Percentiles rank a stretch among this genome's conserved stretches.
These are phyloP conservation scores for Aromia moschata DNA, from an alignment of 2,888 invertebrate genomes.

Conservation along the genomic window DNA sequence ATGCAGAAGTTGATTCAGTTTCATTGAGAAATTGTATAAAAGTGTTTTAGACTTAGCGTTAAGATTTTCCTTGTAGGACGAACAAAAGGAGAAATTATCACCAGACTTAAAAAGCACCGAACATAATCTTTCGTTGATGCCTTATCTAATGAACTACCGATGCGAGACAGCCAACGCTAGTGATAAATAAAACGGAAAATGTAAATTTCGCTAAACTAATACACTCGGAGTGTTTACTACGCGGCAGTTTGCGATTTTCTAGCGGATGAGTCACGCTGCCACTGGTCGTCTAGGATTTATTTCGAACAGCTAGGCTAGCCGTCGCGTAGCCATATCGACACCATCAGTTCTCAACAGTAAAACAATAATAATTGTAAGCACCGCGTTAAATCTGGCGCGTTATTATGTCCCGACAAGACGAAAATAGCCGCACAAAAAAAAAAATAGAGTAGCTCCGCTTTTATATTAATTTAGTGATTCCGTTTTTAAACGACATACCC, in stretches of 20 bases:
- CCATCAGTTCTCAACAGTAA: background rate
- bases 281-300: conserved; percentile 2
- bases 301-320: conserved; percentile 13
- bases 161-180: too few species aligned
- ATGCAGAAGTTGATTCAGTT: too few species aligned
- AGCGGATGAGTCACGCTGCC: conserved; percentile 3
- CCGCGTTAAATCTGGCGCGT: conserved; percentile 30
- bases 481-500: conserved; percentile 22
- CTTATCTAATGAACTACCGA: too few species aligned
- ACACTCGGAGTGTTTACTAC: background rate
- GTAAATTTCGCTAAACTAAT: too few species aligned
- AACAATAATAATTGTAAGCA: conserved; percentile 13
- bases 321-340: conserved; percentile 11
- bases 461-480: conserved; percentile 38
- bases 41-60: too few species aligned
- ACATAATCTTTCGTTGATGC: too few species aligned
- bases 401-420: conserved; percentile 19
- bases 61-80: too few species aligned
- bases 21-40: too few species aligned
- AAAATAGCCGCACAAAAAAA: conserved; percentile 35
- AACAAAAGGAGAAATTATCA: too few species aligned
- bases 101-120: too few species aligned
- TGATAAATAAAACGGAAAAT: too few species aligned
- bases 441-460: conserved; percentile 36
- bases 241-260: background rate